Evolutionary conservation across 2,888 invertebrate species (phyloP).

Genomic region (Acleris holmiana): DNA sequence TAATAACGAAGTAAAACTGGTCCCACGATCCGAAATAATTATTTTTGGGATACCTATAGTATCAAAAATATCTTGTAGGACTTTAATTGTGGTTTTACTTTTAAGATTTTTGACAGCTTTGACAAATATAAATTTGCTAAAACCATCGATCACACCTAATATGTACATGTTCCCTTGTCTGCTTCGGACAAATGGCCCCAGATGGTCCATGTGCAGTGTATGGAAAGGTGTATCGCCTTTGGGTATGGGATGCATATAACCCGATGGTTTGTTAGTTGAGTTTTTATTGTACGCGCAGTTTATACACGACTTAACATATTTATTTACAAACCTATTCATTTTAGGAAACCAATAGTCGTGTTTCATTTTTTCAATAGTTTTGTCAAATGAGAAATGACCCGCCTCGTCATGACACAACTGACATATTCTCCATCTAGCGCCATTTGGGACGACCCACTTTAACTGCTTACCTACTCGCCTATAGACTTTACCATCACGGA

Average conservation of each 20-base stretch:
- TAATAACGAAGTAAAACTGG: slow-evolving; percentile 16
- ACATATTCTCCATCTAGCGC: slow-evolving; percentile 5
- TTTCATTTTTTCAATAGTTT: slow-evolving; percentile 29
- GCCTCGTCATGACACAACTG: slow-evolving; percentile 20
- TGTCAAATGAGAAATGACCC: slow-evolving; percentile 30
- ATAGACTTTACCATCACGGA: slow-evolving; percentile 6
- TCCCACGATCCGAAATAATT: slow-evolving; percentile 30
- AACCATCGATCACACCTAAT: too few relatives aligned
- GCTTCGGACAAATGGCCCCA: slow-evolving; percentile 36
- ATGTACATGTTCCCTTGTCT: slow-evolving; percentile 30
- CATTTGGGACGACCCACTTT: slow-evolving; percentile 15
- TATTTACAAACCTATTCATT: slow-evolving; percentile 11
- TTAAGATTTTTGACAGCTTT: slow-evolving; percentile 29
- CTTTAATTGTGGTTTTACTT: slow-evolving; percentile 20
- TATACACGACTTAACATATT: slow-evolving; percentile 5
- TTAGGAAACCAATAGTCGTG: slow-evolving; percentile 33
- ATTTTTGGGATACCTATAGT: slow-evolving; percentile 23
- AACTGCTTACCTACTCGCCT: not conserved
- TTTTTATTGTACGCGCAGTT: slow-evolving; percentile 1
- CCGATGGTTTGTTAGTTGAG: not conserved
- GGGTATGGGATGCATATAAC: slow-evolving; percentile 34
- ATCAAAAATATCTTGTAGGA: slow-evolving; percentile 21
- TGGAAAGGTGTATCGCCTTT: slow-evolving; percentile 28
- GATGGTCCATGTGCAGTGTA: slow-evolving; percentile 34
- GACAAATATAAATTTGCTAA: too few relatives aligned